Conservation (phyloP, 92 coral and sea anemone species). For the Muricea muricata region DNA sequence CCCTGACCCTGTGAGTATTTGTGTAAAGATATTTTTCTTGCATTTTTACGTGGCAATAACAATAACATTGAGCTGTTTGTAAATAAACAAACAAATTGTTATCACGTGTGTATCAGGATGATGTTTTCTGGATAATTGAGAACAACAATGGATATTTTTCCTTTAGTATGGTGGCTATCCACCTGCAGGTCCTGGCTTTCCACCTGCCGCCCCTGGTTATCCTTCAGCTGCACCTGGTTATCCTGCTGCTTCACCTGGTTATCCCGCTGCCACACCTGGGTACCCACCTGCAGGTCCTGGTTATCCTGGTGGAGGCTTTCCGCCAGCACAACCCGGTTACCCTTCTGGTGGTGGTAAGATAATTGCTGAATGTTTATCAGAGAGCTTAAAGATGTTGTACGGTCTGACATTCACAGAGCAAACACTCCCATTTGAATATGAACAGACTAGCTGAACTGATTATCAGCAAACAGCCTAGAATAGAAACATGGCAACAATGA, state of each 20-base stretch:
- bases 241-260: conserved; percentile 59
- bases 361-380: not conserved
- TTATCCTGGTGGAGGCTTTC: not conserved
- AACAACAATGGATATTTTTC: not conserved
- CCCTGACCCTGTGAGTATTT: conserved; percentile 69
- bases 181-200: conserved; percentile 75
- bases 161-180: conserved; percentile 74
- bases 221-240: conserved; percentile 75
- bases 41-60: too few relatives aligned
- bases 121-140: not conserved
- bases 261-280: conserved; percentile 59
- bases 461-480: too few relatives aligned
- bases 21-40: not conserved
- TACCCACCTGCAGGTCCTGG: conserved; percentile 48
- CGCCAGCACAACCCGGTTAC: not conserved
- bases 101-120: not conserved
- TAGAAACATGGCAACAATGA: too few relatives aligned
- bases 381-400: not conserved
- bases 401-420: too few relatives aligned
- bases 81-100: too few relatives aligned
- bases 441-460: too few relatives aligned
- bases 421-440: too few relatives aligned
- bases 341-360: not conserved
- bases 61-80: not conserved
- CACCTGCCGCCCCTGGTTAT: conserved; percentile 77